These are phyloP conservation scores for Catonia carolina DNA, from an alignment of 2,888 invertebrate species.

Conservation along the genomic window DNA sequence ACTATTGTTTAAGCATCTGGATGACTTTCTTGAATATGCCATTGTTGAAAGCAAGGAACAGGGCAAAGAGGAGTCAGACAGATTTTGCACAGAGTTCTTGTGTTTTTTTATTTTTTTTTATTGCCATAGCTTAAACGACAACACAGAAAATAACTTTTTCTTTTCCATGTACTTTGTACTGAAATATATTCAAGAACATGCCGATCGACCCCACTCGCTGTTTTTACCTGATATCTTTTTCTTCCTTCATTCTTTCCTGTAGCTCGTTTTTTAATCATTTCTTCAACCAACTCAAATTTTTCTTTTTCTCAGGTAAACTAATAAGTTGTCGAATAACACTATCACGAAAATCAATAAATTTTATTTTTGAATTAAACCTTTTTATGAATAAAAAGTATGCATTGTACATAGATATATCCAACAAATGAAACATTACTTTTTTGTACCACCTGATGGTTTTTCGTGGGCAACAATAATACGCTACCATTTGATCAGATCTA, in stretches of 20 bases:
- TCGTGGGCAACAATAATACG: conserved; percentile 31
- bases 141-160: background rate
- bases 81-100: no score
- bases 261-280: background rate
- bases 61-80: no score
- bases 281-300: background rate
- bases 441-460: conserved; percentile 39
- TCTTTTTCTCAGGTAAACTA: background rate
- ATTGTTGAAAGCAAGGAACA: no score
- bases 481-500: background rate
- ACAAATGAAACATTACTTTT: conserved; percentile 37
- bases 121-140: background rate
- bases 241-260: background rate
- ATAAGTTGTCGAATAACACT: background rate
- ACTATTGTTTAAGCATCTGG: no score
- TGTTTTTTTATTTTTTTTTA: no score
- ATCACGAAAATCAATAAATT: background rate
- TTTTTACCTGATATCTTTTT: background rate
- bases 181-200: background rate
- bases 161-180: background rate
- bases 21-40: no score
- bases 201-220: background rate
- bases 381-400: conserved; percentile 34
- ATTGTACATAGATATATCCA: conserved; percentile 37
- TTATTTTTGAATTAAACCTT: conserved; percentile 27